Conservation (phyloP, 2,113 vertebrate species). For the Rafetus swinhoei region DNA sequence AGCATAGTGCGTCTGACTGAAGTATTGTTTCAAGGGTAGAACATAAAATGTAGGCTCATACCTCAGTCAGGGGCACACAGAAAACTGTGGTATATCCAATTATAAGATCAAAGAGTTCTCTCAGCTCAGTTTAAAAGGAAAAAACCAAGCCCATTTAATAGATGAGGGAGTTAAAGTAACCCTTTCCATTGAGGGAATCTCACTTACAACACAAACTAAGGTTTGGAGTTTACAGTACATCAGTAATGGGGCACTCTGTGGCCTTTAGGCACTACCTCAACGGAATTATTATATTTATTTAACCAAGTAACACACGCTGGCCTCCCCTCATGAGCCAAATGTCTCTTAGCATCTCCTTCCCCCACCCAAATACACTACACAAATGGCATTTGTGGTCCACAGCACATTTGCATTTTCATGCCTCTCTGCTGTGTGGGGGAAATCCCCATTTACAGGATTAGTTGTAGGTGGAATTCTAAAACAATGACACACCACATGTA, state of each 20-base stretch:
- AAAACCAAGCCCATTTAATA: accelerated
- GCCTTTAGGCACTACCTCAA: constrained; percentile 41
- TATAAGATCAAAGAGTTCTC: accelerated
- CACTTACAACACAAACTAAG: background rate
- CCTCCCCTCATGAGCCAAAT: constrained; percentile 17
- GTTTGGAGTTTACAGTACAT: constrained; percentile 31
- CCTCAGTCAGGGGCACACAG: background rate
- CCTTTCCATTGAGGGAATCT: background rate
- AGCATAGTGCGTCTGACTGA: background rate
- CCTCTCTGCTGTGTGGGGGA: background rate
- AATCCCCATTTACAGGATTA: constrained; percentile 8
- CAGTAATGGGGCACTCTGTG: constrained; percentile 14
- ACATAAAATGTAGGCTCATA: background rate
- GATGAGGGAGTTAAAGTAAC: accelerated
- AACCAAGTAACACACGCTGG: background rate
- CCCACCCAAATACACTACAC: background rate
- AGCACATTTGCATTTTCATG: background rate
- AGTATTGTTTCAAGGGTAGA: background rate
- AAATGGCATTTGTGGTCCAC: background rate
- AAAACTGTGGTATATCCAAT: accelerated
- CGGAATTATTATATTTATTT: background rate
- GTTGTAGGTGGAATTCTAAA: constrained; percentile 16
- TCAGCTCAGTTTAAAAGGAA: background rate
- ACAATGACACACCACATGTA: background rate
- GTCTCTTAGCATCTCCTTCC: constrained; percentile 43